Evolutionary conservation across 2,113 vertebrate genomes (phyloP), one percentile per base, ranked within the genome.

Genomic region (Heterotis niloticus): DNA sequence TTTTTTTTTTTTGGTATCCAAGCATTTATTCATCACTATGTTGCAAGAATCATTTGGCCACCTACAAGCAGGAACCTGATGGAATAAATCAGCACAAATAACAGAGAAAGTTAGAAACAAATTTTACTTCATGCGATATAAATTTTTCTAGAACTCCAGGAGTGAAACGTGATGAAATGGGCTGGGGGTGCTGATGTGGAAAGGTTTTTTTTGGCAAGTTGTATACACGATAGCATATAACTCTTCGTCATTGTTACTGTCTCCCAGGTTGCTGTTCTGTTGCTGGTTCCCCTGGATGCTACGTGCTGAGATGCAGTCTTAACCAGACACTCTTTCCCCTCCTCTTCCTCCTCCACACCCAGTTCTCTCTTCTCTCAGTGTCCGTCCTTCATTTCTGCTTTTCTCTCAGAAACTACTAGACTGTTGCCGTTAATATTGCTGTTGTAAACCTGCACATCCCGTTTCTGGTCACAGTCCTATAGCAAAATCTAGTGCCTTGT

Each of bases 271-370:
- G 87, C 93, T 97, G 80, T 97, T 97, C 91, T 96, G 96, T 87
- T 97, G 96, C 84, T 97, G 96, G 96, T 97, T 97, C 78, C 96
- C 96, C 5, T 97, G 96, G 96, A 96, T 97, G 94, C 92, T 97
- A 74, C 94, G 95, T 51, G 93, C 95, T 0, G 95, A 97, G 91
- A 95, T 96, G 95, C 96, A 95, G 90, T 94, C 96, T 64, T 97
- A 96, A 92, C 85, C 82, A 68, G 80, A 64, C 75, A 23, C 70
- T 77, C 16, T 70, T 64, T 74, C 85, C 62, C 79, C 82, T 52
- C 81, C 60, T 72, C 60, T 34, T 80, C 73, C 18, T 29, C 23
- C 24, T 60, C 28, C 54, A 23, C 23, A 62, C 59, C 59, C 56
- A 75, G 34, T 75, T 74, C 60, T 64, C 18, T 60, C 74, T 75